phyloP scores from a whole-genome alignment of 2,888 invertebrate genomes.

The Dryomyza anilis region DNA sequence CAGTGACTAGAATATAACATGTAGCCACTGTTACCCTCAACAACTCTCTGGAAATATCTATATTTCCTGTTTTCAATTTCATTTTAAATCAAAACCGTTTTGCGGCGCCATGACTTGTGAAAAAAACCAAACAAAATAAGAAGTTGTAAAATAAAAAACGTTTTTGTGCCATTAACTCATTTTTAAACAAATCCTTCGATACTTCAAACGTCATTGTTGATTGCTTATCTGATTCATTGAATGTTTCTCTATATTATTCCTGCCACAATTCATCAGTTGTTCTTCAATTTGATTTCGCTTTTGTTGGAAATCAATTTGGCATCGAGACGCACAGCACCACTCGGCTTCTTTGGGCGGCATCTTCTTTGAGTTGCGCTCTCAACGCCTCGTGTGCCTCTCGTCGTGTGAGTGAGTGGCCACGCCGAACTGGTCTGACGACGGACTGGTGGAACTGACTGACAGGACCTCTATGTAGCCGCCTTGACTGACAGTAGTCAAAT shows the following conservation, averaged over 20 bases:
- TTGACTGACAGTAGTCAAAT: slow-evolving; percentile 23
- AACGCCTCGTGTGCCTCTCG: background rate
- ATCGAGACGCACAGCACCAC: slow-evolving; percentile 8
- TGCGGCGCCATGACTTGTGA: slow-evolving; percentile 26
- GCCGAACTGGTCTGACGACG: background rate
- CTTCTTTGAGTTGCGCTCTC: background rate
- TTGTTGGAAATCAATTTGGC: slow-evolving; percentile 17
- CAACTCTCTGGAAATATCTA: background rate
- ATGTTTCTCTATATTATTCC: too few species aligned
- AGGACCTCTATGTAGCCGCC: too few species aligned
- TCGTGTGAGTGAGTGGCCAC: too few species aligned
- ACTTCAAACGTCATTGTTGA: slow-evolving; percentile 19
- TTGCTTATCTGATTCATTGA: too few species aligned
- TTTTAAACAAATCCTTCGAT: slow-evolving; percentile 11
- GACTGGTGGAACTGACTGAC: too few species aligned
- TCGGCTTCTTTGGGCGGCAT: slow-evolving; percentile 6
- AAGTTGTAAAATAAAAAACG: background rate
- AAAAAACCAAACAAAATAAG: slow-evolving; percentile 1
- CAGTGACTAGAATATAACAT: too few species aligned
- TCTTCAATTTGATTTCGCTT: background rate
- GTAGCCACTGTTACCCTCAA: background rate
- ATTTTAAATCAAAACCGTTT: slow-evolving; percentile 15
- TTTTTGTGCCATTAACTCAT: slow-evolving; percentile 15
- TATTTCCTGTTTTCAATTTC: slow-evolving; percentile 17
- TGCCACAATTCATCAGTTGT: background rate